Evolutionary conservation across 1,140 invertebrate species (phyloP).

Genomic region (Planococcus citri): DNA sequence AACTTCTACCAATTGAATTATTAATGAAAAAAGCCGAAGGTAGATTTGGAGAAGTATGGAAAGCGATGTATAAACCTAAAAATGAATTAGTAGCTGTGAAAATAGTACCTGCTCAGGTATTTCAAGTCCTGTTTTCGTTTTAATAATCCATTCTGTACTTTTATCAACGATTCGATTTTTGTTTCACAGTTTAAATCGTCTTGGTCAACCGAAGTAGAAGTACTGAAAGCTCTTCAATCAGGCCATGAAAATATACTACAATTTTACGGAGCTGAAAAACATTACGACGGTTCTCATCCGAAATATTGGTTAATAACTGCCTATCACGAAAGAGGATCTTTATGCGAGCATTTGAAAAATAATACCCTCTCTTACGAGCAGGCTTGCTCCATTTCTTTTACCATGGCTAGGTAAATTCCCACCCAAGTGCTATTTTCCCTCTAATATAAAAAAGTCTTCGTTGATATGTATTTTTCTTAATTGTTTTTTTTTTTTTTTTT

Average conservation of each 20-base stretch:
- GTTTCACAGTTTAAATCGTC: constrained; percentile 47
- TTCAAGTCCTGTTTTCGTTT: background rate
- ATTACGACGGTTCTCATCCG: constrained; percentile 45
- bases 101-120: constrained; percentile 45
- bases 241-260: constrained; percentile 80
- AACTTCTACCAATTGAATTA: constrained; percentile 54
- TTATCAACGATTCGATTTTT: background rate
- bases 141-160: background rate
- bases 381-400: constrained; percentile 71
- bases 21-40: constrained; percentile 82
- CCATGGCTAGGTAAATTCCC: constrained; percentile 59
- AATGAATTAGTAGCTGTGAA: constrained; percentile 59
- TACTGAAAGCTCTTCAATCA: constrained; percentile 84
- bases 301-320: constrained; percentile 95
- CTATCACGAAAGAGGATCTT: constrained; percentile 84
- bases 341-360: constrained; percentile 88
- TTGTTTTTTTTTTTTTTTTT: background rate
- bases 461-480: background rate
- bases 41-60: constrained; percentile 92
- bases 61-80: constrained; percentile 53
- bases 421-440: too few relatives aligned
- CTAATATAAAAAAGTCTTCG: too few relatives aligned
- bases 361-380: constrained; percentile 78
- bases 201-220: constrained; percentile 76
- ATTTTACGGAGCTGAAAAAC: constrained; percentile 80